Evolutionary conservation across 2,113 vertebrate species (phyloP).

Genomic region (Melospiza melodia): DNA sequence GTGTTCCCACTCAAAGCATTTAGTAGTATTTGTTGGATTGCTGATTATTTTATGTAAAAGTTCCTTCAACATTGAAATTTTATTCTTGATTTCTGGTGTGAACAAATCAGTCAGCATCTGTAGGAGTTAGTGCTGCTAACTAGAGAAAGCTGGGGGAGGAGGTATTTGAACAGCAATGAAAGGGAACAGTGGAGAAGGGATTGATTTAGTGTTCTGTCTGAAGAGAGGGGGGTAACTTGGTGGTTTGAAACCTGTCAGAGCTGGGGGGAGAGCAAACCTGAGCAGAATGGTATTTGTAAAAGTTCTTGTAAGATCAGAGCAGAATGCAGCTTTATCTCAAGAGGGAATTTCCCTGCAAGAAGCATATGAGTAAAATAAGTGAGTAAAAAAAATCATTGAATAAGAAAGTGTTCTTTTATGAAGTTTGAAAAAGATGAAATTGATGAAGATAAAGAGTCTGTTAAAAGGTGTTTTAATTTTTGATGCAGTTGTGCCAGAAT

Average conservation of each 20-base stretch:
- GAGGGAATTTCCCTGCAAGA: background rate
- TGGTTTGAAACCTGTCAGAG: background rate
- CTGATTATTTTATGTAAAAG: background rate
- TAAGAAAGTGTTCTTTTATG: background rate
- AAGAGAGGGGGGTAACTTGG: background rate
- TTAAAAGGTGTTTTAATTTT: constrained; percentile 2
- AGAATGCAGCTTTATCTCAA: background rate
- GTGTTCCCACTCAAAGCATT: background rate
- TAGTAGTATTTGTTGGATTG: background rate
- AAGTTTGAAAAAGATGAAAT: background rate
- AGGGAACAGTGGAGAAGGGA: background rate
- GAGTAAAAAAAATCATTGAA: background rate
- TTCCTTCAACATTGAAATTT: background rate
- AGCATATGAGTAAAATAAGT: background rate
- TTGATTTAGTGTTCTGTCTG: background rate
- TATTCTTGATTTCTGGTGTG: background rate
- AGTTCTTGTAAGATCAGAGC: background rate
- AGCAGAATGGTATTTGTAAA: background rate
- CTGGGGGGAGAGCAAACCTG: background rate
- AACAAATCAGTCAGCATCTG: background rate
- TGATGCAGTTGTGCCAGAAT: background rate
- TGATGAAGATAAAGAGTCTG: background rate
- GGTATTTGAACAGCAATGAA: background rate
- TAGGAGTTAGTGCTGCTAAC: background rate
- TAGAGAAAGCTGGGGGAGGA: background rate